These are phyloP conservation scores for Rhagonycha fulva DNA, from an alignment of 2,888 invertebrate genomes.

Conservation along the genomic window DNA sequence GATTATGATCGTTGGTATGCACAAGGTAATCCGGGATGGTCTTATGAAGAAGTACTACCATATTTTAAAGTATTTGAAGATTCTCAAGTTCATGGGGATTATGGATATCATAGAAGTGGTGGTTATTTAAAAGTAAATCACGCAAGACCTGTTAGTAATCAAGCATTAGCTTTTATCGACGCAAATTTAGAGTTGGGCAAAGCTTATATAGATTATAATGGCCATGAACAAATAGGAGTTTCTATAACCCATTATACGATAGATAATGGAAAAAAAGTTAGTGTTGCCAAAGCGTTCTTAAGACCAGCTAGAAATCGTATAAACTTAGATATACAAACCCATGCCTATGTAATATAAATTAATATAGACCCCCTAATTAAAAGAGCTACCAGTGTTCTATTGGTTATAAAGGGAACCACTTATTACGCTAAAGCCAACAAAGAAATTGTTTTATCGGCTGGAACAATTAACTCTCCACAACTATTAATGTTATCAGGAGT, in stretches of 20 bases:
- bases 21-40: constrained; percentile 53
- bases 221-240: constrained; percentile 63
- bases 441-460: constrained; percentile 76
- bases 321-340: constrained; percentile 63
- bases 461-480: constrained; percentile 66
- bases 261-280: constrained; percentile 61
- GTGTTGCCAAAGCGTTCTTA: constrained; percentile 65
- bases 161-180: constrained; percentile 63
- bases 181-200: constrained; percentile 71
- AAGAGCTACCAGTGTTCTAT: constrained; percentile 61
- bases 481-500: constrained; percentile 43
- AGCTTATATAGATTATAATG: constrained; percentile 67
- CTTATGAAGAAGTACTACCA: constrained; percentile 45
- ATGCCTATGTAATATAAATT: constrained; percentile 60
- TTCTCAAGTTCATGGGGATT: constrained; percentile 56
- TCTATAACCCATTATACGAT: constrained; percentile 66
- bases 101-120: constrained; percentile 65
- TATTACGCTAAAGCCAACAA: constrained; percentile 60
- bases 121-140: constrained; percentile 71
- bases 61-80: constrained; percentile 46
- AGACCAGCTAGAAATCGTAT: constrained; percentile 57
- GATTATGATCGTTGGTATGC: constrained; percentile 33
- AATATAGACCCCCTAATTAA: constrained; percentile 58
- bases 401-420: constrained; percentile 54
- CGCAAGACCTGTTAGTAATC: constrained; percentile 59